Evolutionary conservation across 1,140 invertebrate genomes (phyloP), one percentile per base, ranked within the genome.

Genomic region (Diprion similis): DNA sequence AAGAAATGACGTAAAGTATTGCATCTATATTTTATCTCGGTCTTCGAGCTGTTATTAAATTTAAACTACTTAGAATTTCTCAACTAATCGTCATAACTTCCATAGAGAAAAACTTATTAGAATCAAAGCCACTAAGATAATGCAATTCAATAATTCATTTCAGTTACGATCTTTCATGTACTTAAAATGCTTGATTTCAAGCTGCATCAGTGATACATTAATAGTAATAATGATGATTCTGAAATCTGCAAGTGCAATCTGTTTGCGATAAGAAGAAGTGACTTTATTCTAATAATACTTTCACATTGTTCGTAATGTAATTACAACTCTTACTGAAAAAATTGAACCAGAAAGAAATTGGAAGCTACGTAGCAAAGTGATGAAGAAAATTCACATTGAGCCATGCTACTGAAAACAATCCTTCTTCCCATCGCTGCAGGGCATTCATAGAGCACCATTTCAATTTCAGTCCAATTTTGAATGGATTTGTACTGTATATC

Each of bases 141-240:
- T 59, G 51, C 8, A 59, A 59, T 59, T 59, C 6, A 59, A 59
- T n/a, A n/a, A 59, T 59, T 59, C 11, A 13, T 59, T 59, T 59
- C n/a, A 13, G 11, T 59, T 37, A 37, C 73, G 73, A 77, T 80
- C 80, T 78, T 75, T 84, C 78, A 75, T 83, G 80, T 83, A 80
- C 80, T 81, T 82, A 81, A 78, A 77, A 75, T 79, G 77, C 76
- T 79, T 78, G 73, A 77, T 18, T 77, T 71, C 70, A 74, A 77
- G 64, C 75, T 76, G 74, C 77, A 81, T 73, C 76, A 77, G 78
- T 79, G 77, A 78, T 81, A 80, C 72, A 75, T 79, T 81, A 78
- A 70, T 46, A n/a, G 46, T 70, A 45, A 47, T 70, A 37, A 70
- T 68, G 67, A 17, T 68, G 24, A 68, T 46, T 45, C 73, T 76